phyloP scores from a whole-genome alignment of 2,888 invertebrate species.

The Drosophila macrothrix region DNA sequence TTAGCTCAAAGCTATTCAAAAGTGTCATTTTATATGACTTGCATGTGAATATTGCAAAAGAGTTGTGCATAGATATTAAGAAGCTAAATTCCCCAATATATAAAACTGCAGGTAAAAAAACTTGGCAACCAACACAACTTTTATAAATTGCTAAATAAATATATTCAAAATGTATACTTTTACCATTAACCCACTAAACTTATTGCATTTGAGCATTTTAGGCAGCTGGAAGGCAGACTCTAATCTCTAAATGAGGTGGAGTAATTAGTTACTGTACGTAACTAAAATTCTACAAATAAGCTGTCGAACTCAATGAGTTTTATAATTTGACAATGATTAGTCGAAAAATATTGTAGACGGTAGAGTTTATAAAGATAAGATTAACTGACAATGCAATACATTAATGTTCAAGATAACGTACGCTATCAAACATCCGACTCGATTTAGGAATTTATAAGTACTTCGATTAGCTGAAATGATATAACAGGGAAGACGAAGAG shows the following conservation, averaged over 20 bases:
- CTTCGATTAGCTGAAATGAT: not conserved
- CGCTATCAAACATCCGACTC: not conserved
- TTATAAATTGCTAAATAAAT: not conserved
- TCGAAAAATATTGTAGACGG: not conserved
- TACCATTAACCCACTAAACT: not conserved
- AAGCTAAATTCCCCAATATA: not conserved
- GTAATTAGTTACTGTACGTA: not conserved
- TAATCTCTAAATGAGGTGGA: not conserved
- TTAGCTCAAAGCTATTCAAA: slow-evolving; percentile 32
- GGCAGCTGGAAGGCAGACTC: not conserved
- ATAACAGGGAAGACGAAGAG: not conserved
- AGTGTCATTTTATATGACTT: slow-evolving; percentile 18
- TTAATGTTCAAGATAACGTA: not conserved
- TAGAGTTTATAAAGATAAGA: not conserved
- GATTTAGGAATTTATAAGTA: not conserved
- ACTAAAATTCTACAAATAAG: not conserved
- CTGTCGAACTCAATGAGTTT: too few species aligned
- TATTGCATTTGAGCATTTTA: too few species aligned
- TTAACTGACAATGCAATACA: not conserved
- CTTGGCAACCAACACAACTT: not conserved
- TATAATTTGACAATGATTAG: not conserved
- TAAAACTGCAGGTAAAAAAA: not conserved
- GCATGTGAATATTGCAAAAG: slow-evolving; percentile 12
- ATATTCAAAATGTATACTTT: not conserved
- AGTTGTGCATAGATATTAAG: not conserved